Evolutionary conservation across 2,888 invertebrate species (phyloP).

Genomic region (Vesta saturnalis): DNA sequence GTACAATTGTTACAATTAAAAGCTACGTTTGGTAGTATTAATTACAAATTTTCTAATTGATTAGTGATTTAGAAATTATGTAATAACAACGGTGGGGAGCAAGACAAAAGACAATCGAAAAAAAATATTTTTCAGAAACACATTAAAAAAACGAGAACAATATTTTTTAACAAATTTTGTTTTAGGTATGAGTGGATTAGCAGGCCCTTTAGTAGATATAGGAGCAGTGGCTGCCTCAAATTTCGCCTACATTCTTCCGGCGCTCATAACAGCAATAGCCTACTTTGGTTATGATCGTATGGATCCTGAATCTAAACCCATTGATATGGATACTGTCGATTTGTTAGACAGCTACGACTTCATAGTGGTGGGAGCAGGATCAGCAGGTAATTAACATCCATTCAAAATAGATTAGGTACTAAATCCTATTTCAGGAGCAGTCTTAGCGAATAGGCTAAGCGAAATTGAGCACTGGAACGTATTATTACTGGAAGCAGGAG

Average conservation of each 20-base stretch:
- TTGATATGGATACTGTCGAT: constrained; percentile 73
- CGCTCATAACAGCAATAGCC: constrained; percentile 84
- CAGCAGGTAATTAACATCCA: constrained; percentile 82
- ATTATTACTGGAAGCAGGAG: constrained; percentile 85
- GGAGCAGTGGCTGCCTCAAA: constrained; percentile 74
- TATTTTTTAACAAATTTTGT: too few relatives aligned
- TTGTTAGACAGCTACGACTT: constrained; percentile 81
- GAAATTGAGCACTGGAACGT: constrained; percentile 84
- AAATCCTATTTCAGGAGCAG: constrained; percentile 77
- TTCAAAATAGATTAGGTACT: too few relatives aligned
- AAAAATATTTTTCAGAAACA: too few relatives aligned
- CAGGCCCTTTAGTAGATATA: constrained; percentile 74
- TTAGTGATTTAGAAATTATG: too few relatives aligned
- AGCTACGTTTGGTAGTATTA: too few relatives aligned
- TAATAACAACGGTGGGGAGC: too few relatives aligned
- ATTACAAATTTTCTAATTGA: too few relatives aligned
- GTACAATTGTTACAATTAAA: too few relatives aligned
- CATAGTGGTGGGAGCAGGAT: constrained; percentile 86
- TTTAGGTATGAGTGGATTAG: constrained; percentile 71
- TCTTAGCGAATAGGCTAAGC: constrained; percentile 83
- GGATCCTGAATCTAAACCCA: constrained; percentile 83
- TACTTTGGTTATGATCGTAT: constrained; percentile 87
- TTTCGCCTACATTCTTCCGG: constrained; percentile 84
- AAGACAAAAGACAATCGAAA: background rate
- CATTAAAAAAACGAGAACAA: too few relatives aligned